Evolutionary conservation across 2,113 vertebrate species (phyloP), one percentile per base, ranked within the genome.

Genomic region (Orthonyx spaldingii): DNA sequence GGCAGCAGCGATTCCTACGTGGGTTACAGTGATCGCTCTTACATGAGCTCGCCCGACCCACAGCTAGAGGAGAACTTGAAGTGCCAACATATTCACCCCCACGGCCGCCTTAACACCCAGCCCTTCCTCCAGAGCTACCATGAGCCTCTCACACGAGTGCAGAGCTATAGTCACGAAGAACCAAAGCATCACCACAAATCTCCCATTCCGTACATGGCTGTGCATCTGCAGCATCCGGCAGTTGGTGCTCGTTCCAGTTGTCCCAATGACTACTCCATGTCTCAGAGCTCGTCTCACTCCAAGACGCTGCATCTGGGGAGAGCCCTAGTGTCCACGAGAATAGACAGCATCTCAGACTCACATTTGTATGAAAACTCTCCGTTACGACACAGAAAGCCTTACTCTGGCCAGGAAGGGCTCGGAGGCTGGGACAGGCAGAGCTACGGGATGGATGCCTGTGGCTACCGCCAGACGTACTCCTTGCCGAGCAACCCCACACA

Each of bases 311-410:
- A 98, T 20, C 93, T 99, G 5, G 98, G 98, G 10, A 98, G 98
- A 83, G 98, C 98, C 75, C 96, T 99, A 8, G 98, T 98, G 64
- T 98, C 99, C 70, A 99, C 99, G 0, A 97, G 99, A 33, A 96
- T 98, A 17, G 99, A 99, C 92, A 99, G 99, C 71, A 66, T 98
- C n/a, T 99, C 99, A 0, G 99, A 99, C 96, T 99, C 99, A 0
- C 99, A 98, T 23, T 97, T 99, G 16, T 99, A 99, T 2, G 98
- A 99, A 26, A 98, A 96, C 80, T 98, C 98, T 30, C 98, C 98
- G 0, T 35, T 98, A 11, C 94, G 98, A 80, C 98, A 98, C 15
- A 97, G 98, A 16, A 99, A 99, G 96, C 98, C 98, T 95, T 98
- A 98, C 72, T 88, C 98, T 27, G 97, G 97, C 61, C 98, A 98